phyloP scores from a whole-genome alignment of 1,140 invertebrate species.

The Lutraria rhynchaena region DNA sequence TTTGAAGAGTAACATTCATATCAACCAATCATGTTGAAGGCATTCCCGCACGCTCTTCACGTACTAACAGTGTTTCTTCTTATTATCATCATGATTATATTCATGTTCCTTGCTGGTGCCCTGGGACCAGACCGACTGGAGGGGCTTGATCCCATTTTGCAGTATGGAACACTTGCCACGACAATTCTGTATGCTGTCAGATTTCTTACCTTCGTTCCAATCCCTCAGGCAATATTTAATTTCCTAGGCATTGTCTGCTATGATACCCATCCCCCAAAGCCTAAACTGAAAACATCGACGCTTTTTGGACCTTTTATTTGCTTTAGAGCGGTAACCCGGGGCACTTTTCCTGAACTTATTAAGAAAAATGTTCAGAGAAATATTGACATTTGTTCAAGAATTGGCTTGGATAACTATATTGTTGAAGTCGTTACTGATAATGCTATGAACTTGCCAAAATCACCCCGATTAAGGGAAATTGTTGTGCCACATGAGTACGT shows the following conservation, averaged over 20 bases:
- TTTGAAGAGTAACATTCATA: too few species aligned
- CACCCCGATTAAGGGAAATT: conserved; percentile 89
- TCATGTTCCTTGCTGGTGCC: conserved; percentile 46
- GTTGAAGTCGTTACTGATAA: conserved; percentile 99
- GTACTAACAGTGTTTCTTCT: conserved; percentile 19
- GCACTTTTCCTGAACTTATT: conserved; percentile 96
- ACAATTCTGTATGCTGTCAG: conserved; percentile 66
- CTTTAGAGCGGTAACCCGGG: conserved; percentile 96
- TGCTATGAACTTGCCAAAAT: conserved; percentile 87
- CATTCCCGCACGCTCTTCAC: conserved; percentile 3
- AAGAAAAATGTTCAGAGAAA: conserved; percentile 93
- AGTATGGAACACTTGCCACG: conserved; percentile 60
- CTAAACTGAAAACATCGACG: conserved; percentile 93
- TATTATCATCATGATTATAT: conserved; percentile 41
- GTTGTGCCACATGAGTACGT: conserved; percentile 93
- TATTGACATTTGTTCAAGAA: conserved; percentile 93
- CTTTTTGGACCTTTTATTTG: conserved; percentile 97
- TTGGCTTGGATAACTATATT: conserved; percentile 97
- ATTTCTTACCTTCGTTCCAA: conserved; percentile 65
- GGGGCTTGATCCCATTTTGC: conserved; percentile 47
- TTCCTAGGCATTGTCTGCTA: conserved; percentile 88
- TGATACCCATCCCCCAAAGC: conserved; percentile 97
- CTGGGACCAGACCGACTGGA: conserved; percentile 21
- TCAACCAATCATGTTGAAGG: conserved; percentile 6
- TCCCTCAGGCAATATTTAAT: conserved; percentile 68